Conservation (phyloP, 2,113 vertebrate species). For the Pangasianodon gigas region DNA sequence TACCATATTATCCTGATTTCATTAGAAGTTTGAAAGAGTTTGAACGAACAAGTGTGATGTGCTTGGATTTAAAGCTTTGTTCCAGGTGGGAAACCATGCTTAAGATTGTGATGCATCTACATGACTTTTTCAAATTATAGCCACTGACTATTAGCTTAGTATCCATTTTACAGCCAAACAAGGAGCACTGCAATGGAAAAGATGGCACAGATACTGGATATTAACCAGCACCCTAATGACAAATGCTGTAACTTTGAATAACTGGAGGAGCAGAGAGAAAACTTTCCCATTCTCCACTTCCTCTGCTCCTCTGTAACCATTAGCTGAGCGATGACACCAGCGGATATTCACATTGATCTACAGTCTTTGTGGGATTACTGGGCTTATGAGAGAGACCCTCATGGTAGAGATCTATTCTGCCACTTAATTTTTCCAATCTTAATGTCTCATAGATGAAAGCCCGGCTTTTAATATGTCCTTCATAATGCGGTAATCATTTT, state of each 20-base stretch:
- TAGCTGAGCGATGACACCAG: conserved; percentile 68
- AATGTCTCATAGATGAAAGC: conserved; percentile 64
- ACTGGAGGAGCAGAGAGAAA: background rate
- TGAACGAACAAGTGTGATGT: background rate
- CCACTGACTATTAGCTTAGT: background rate
- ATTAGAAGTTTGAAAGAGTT: background rate
- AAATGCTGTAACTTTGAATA: conserved; percentile 11
- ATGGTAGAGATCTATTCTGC: conserved; percentile 68
- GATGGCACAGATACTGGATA: background rate
- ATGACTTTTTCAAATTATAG: background rate
- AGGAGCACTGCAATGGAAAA: background rate
- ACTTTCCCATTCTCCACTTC: conserved; percentile 50
- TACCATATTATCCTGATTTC: background rate
- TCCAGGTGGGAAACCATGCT: no score
- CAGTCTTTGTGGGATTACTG: conserved; percentile 64
- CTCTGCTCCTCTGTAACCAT: conserved; percentile 70
- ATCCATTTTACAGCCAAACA: background rate
- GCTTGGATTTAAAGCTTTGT: background rate
- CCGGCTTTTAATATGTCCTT: conserved; percentile 66
- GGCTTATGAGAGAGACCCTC: conserved; percentile 54
- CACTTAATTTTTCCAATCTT: conserved; percentile 67
- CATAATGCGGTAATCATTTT: conserved; percentile 71
- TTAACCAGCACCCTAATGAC: background rate
- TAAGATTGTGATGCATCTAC: background rate
- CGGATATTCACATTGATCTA: conserved; percentile 76